phyloP scores from a whole-genome alignment of 2,797 vertebrate genomes.

The Lagorchestes hirsutus region DNA sequence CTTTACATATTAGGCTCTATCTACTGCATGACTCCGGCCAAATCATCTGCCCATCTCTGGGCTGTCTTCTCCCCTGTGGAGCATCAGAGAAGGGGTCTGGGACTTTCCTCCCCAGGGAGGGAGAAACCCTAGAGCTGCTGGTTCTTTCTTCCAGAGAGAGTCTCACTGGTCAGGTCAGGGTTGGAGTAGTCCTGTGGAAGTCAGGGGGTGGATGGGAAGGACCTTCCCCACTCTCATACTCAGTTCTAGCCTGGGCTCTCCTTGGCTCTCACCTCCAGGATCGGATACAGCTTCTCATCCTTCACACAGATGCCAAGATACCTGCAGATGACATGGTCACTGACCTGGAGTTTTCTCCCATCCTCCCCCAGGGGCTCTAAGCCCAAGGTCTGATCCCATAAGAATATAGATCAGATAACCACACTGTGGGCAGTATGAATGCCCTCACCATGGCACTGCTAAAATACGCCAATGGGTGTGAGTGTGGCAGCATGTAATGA shows the following conservation, averaged over 20 bases:
- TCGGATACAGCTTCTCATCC: slow-evolving; percentile 92
- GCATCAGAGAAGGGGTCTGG: background rate
- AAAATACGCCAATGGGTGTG: background rate
- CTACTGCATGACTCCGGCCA: background rate
- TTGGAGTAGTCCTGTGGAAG: background rate
- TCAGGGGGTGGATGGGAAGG: background rate
- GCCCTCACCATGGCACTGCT: background rate
- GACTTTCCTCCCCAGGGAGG: background rate
- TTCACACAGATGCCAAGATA: slow-evolving; percentile 94
- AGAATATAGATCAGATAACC: background rate
- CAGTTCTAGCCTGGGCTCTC: slow-evolving; percentile 1
- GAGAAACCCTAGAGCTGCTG: no score
- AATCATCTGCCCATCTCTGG: background rate
- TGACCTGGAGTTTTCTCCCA: background rate
- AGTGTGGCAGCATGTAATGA: background rate
- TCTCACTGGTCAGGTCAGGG: background rate
- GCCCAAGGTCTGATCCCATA: background rate
- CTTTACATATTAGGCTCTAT: background rate
- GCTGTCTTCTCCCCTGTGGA: background rate
- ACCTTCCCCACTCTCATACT: background rate
- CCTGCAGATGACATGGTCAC: slow-evolving; percentile 77
- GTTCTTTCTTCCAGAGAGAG: background rate
- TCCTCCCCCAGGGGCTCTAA: background rate
- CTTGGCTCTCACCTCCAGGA: slow-evolving; percentile 89
- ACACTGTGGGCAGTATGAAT: background rate